Percentiles rank a stretch among this genome's conserved stretches.
phyloP scores from a whole-genome alignment of 2,113 vertebrate genomes.

The Chloropsis cyanopogon region DNA sequence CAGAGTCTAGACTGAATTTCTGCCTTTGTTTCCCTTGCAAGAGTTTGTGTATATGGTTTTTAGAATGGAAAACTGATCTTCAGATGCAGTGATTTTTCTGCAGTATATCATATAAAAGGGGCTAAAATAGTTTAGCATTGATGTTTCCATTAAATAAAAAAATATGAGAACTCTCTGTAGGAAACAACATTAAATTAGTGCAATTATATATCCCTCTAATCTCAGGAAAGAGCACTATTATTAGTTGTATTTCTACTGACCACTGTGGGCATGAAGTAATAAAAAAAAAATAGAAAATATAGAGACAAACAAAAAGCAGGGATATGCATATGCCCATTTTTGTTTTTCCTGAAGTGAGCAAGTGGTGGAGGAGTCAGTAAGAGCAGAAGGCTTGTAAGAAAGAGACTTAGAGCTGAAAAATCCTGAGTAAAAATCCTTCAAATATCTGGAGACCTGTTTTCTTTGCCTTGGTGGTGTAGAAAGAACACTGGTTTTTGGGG shows the following conservation, averaged over 20 bases:
- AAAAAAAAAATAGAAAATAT: neutral
- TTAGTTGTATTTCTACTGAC: neutral
- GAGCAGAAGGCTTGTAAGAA: neutral
- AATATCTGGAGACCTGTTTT: neutral
- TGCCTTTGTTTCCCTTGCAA: neutral
- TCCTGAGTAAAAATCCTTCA: neutral
- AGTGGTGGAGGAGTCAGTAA: neutral
- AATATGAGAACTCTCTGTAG: neutral
- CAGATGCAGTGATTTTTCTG: neutral
- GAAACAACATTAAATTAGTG: neutral
- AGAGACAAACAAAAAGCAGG: neutral
- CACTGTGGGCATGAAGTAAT: neutral
- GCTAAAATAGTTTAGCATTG: neutral
- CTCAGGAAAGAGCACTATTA: neutral
- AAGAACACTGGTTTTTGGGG: neutral
- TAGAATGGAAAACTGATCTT: neutral
- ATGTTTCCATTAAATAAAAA: neutral
- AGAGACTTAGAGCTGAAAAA: neutral
- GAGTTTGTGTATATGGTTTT: neutral
- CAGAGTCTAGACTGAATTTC: neutral
- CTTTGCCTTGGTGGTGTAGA: neutral
- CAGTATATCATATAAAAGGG: neutral
- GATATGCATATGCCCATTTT: rapidly evolving
- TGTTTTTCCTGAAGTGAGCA: neutral
- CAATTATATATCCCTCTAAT: neutral